Evolutionary conservation across 2,888 invertebrate genomes (phyloP), one percentile per base, ranked within the genome.

Genomic region (Polydrusus tereticollis): DNA sequence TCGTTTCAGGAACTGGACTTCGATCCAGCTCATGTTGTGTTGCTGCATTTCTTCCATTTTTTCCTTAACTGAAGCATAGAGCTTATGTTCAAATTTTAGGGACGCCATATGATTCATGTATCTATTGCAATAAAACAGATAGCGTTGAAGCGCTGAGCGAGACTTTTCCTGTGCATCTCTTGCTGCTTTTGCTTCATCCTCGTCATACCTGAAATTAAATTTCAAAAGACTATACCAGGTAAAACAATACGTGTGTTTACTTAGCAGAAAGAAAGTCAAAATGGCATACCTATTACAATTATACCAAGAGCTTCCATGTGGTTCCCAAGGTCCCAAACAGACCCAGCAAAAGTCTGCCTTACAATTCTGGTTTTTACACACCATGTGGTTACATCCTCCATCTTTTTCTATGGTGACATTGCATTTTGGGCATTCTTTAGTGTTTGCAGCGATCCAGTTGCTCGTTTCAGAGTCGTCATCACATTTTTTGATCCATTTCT

Each of bases 21-120:
- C 99, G 82, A 99, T 99, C 99, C 99, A 99, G 78, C 97, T 97
- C 98, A 99, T 98, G 85, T 97, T 97, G 86, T 97, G 97, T 84
- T 97, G 97, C 85, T 99, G 99, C 98, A 99, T 98, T 87, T 98
- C 98, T 85, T 98, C 98, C 98, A 99, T 99, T 89, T 99, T 99
- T 85, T 94, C 94, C 86, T 97, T 96, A 71, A 98, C 95, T 73
- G 95, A 94, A 6, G 96, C 95, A 87, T 98, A 98, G 69, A 99
- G 89, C 89, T 98, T 98, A 86, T 94, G 93, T 88, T 99, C 99
- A 87, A 99, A 97, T 86, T 97, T 97, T 82, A 99, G 89, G 77
- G 97, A 97, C 87, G 98, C 97, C 96, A 97, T 97, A 87, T 99
- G 99, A 87, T 99, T 99, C 96, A 98, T 97, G 86, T 98, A 99